Conservation (phyloP, 1,140 invertebrate genomes). For the Bathynomus jamesi region DNA sequence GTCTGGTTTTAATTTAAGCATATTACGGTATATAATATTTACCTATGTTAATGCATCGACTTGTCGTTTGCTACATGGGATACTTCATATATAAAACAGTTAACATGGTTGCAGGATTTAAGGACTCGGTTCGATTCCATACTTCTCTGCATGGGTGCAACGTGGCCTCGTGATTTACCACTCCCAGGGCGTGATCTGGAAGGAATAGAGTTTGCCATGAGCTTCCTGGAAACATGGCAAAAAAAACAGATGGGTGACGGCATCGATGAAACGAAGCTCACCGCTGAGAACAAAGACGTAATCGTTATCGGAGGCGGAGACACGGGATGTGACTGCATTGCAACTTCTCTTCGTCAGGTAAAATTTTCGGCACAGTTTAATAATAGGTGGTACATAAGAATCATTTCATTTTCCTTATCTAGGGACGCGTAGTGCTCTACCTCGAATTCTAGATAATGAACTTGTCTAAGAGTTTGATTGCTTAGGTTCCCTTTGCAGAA, state of each 20-base stretch:
- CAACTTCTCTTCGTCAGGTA: slow-evolving; percentile 85
- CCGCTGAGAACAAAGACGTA: slow-evolving; percentile 89
- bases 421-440: not conserved
- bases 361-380: too few species aligned
- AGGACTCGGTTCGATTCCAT: slow-evolving; percentile 74
- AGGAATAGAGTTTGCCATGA: slow-evolving; percentile 96
- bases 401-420: not conserved
- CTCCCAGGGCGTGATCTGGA: slow-evolving; percentile 73
- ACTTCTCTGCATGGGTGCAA: slow-evolving; percentile 84
- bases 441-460: not conserved
- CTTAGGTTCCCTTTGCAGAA: not conserved
- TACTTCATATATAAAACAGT: too few species aligned
- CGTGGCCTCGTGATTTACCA: slow-evolving; percentile 87
- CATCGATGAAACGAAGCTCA: slow-evolving; percentile 51
- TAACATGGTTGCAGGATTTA: slow-evolving; percentile 56
- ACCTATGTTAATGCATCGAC: too few species aligned
- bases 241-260: slow-evolving; percentile 78
- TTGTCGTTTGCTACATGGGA: too few species aligned
- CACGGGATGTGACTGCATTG: slow-evolving; percentile 99
- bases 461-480: not conserved
- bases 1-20: too few species aligned
- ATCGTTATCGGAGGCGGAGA: slow-evolving; percentile 97
- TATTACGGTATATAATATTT: too few species aligned
- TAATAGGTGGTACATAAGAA: not conserved
- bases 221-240: slow-evolving; percentile 94